A percentile compares a stretch with the other conserved stretches of the same genome.
These are phyloP conservation scores for Rhingia rostrata DNA, from an alignment of 2,888 invertebrate genomes.

Conservation along the genomic window DNA sequence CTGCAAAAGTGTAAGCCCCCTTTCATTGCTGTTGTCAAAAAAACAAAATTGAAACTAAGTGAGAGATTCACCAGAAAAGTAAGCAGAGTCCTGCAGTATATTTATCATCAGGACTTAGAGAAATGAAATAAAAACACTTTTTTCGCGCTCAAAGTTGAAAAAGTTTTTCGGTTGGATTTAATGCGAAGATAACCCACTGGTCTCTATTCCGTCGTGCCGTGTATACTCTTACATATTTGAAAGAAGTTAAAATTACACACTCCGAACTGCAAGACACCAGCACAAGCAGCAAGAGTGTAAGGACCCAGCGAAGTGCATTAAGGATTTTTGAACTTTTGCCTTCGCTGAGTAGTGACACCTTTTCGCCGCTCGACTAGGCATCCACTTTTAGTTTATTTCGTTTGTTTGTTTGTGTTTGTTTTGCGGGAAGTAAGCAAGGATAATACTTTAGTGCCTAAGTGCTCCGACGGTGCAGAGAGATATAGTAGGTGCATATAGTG, in stretches of 20 bases:
- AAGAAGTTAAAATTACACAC: slow-evolving; percentile 31
- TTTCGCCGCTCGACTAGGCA: slow-evolving; percentile 64
- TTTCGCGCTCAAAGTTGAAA: slow-evolving; percentile 45
- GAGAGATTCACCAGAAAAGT: slow-evolving; percentile 2
- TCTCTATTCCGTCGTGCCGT: slow-evolving; percentile 5
- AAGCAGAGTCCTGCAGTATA: slow-evolving; percentile 39
- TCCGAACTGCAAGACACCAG: neutral
- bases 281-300: slow-evolving; percentile 1
- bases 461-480: slow-evolving; percentile 25
- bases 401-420: slow-evolving; percentile 54
- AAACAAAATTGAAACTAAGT: slow-evolving; percentile 35
- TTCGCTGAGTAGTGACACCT: slow-evolving; percentile 69
- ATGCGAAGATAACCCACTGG: slow-evolving; percentile 63
- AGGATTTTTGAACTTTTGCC: slow-evolving; percentile 66
- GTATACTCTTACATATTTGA: slow-evolving; percentile 3
- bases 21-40: slow-evolving; percentile 50
- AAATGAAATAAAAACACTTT: slow-evolving; percentile 53
- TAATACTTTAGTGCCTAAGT: slow-evolving; percentile 52
- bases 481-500: slow-evolving; percentile 10
- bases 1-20: slow-evolving; percentile 40
- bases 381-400: slow-evolving; percentile 33
- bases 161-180: slow-evolving; percentile 64
- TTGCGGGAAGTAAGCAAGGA: slow-evolving; percentile 40
- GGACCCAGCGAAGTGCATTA: slow-evolving; percentile 56
- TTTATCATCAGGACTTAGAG: slow-evolving; percentile 55